Percentiles rank a stretch among this genome's conserved stretches.
Conservation (phyloP, 2,797 vertebrate genomes). For the Mus caroli region DNA sequence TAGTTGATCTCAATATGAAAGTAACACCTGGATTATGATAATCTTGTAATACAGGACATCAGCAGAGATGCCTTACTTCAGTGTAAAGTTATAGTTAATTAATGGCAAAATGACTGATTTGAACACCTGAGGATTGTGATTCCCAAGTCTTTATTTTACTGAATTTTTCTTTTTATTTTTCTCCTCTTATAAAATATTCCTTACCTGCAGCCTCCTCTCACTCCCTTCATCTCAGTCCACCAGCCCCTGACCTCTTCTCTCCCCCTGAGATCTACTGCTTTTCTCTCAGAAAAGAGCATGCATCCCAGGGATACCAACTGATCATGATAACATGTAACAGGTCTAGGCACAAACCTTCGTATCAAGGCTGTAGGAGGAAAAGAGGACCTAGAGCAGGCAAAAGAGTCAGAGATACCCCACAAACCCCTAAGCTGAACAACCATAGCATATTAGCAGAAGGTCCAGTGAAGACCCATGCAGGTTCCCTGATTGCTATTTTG, state of each 20-base stretch:
- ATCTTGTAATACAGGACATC: not conserved
- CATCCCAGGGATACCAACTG: not conserved
- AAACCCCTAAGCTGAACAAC: not conserved
- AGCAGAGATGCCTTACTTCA: slow-evolving; percentile 2
- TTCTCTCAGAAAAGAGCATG: not conserved
- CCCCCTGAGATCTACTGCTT: no score
- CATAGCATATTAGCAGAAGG: no score
- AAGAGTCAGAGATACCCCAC: not conserved
- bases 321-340: no score
- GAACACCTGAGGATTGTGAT: not conserved
- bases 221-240: not conserved
- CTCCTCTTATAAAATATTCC: not conserved
- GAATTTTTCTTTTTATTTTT: not conserved
- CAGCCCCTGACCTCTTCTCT: no score
- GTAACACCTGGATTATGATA: slow-evolving; percentile 15
- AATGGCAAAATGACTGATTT: slow-evolving; percentile 27
- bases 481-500: not conserved
- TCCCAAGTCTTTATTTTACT: not conserved
- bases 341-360: not conserved
- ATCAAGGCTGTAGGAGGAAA: not conserved
- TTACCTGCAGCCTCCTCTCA: no score
- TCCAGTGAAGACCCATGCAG: no score
- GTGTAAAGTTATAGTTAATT: slow-evolving; percentile 49
- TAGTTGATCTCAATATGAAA: slow-evolving; percentile 38
- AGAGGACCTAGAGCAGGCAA: not conserved